A percentile compares a stretch with the other conserved stretches of the same genome.
phyloP scores from a whole-genome alignment of 2,888 invertebrate species.

The Neocrepidodera transversa region DNA sequence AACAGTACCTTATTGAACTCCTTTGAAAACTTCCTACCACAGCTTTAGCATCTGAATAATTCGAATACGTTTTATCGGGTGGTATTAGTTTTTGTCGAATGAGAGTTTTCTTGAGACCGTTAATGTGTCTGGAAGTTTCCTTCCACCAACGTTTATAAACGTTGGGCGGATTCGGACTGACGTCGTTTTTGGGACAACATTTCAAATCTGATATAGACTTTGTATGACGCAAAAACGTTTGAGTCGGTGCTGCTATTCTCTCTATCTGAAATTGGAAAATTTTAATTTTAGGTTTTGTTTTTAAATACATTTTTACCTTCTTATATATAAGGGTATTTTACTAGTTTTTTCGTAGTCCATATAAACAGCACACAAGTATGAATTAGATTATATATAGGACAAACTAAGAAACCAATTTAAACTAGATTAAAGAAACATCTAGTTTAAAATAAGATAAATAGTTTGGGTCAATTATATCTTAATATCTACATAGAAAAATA shows the following conservation, averaged over 20 bases:
- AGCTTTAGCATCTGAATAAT: background rate
- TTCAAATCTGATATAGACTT: slow-evolving; percentile 43
- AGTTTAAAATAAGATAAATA: no score
- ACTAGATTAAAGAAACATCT: no score
- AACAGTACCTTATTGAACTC: background rate
- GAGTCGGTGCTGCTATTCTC: slow-evolving; percentile 72
- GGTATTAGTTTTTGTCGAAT: slow-evolving; percentile 54
- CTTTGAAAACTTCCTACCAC: slow-evolving; percentile 33
- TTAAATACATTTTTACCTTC: slow-evolving; percentile 1
- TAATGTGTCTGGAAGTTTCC: slow-evolving; percentile 56
- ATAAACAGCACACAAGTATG: no score
- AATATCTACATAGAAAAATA: no score
- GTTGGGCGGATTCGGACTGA: slow-evolving; percentile 38
- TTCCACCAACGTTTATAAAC: slow-evolving; percentile 57
- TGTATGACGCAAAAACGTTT: slow-evolving; percentile 67
- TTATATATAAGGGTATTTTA: background rate
- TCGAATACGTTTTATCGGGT: background rate
- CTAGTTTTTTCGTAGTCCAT: no score
- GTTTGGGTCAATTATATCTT: no score
- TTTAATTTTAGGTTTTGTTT: slow-evolving; percentile 11
- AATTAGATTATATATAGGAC: no score
- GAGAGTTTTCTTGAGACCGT: slow-evolving; percentile 51
- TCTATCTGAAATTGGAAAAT: slow-evolving; percentile 62
- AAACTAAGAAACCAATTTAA: no score
- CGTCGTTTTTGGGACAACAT: slow-evolving; percentile 41